A percentile compares a stretch with the other conserved stretches of the same genome.
Evolutionary conservation across 2,797 vertebrate species (phyloP).

Genomic region (Meda fulgida): DNA sequence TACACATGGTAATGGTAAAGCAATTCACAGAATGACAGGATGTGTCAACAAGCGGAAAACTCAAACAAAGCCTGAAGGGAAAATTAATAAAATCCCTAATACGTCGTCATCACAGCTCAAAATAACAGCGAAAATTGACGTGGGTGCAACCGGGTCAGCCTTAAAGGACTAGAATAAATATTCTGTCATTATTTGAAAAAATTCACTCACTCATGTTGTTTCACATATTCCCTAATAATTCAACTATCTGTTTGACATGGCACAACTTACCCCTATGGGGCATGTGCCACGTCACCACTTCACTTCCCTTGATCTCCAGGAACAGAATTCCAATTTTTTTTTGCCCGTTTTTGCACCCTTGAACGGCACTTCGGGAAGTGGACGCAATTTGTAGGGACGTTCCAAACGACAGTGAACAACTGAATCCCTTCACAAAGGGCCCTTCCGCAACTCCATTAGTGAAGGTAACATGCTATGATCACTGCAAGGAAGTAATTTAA

Average conservation of each 20-base stretch:
- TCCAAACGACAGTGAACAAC: too few species aligned
- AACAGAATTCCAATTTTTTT: too few species aligned
- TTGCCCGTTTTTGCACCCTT: too few species aligned
- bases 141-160: neutral
- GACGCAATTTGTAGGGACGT: too few species aligned
- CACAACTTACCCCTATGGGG: neutral
- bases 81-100: slow-evolving; percentile 3
- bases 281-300: neutral
- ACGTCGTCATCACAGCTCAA: neutral
- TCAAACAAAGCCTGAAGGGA: slow-evolving; percentile 26
- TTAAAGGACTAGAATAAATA: neutral
- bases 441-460: too few species aligned
- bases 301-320: too few species aligned
- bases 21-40: slow-evolving; percentile 38
- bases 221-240: neutral
- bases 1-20: slow-evolving; percentile 4
- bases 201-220: neutral
- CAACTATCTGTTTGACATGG: neutral
- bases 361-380: too few species aligned
- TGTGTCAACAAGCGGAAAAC: slow-evolving; percentile 31
- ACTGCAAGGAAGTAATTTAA: too few species aligned
- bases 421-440: too few species aligned
- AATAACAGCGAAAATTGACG: neutral
- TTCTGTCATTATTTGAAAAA: neutral
- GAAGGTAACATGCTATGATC: too few species aligned